A percentile compares a stretch with the other conserved stretches of the same genome.
Conservation (phyloP, 2,888 invertebrate species). For the Herminia tarsipennalis region DNA sequence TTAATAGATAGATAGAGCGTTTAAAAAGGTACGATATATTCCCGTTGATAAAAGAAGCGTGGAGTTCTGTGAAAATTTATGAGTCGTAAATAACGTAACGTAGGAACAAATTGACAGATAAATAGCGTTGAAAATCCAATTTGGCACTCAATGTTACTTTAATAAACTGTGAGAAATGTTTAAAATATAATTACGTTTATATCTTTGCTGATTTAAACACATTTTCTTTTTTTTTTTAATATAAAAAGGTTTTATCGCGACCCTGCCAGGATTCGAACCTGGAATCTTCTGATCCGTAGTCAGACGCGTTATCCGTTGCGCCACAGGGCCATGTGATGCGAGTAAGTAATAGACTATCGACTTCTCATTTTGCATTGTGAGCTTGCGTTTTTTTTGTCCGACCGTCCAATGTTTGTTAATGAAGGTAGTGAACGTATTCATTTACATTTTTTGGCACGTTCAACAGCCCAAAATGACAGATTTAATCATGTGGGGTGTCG, state of each 20-base stretch:
- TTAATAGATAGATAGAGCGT: slow-evolving; percentile 3
- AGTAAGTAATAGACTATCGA: no score
- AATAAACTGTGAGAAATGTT: neutral
- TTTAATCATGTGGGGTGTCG: no score
- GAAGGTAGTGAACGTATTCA: no score
- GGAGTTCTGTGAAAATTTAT: slow-evolving; percentile 3
- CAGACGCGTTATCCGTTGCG: slow-evolving; percentile 89
- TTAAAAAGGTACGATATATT: slow-evolving; percentile 4
- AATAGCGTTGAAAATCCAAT: slow-evolving; percentile 5
- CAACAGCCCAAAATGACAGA: no score
- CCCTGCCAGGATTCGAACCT: slow-evolving; percentile 88
- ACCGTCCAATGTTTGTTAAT: no score
- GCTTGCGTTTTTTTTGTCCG: no score
- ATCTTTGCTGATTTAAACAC: no score
- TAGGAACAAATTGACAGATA: slow-evolving; percentile 10
- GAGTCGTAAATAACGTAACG: slow-evolving; percentile 10
- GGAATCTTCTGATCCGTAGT: slow-evolving; percentile 90
- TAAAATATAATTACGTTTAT: no score
- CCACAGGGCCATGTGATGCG: slow-evolving; percentile 87
- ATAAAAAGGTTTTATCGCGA: slow-evolving; percentile 58
- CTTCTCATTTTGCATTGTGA: no score
- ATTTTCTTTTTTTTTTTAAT: no score
- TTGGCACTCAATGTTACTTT: neutral
- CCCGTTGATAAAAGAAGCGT: slow-evolving; percentile 5
- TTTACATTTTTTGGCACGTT: no score